Evolutionary conservation across 2,113 vertebrate species (phyloP).

Genomic region (Uria aalge): DNA sequence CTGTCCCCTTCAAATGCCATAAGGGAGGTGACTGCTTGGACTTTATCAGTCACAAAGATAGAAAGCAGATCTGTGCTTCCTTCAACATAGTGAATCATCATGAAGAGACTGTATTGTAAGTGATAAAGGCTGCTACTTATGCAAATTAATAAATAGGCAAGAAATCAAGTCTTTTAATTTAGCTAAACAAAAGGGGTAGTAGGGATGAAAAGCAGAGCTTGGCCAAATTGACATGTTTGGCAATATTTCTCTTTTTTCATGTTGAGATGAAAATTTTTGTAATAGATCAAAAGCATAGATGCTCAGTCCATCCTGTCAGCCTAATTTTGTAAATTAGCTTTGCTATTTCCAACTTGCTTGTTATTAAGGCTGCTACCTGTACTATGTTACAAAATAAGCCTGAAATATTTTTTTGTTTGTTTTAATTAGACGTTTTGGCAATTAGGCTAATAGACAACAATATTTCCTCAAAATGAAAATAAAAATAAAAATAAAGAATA

Average conservation of each 20-base stretch:
- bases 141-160: conserved; percentile 23
- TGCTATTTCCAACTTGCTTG: neutral
- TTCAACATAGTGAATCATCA: neutral
- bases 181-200: neutral
- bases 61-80: neutral
- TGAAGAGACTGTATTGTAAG: neutral
- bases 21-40: neutral
- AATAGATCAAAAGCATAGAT: neutral
- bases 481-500: neutral
- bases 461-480: neutral
- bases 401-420: neutral
- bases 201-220: neutral
- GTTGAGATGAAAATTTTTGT: neutral
- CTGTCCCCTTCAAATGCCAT: neutral
- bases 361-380: neutral
- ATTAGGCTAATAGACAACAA: neutral
- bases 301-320: neutral
- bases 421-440: neutral
- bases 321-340: neutral
- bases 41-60: neutral
- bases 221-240: neutral
- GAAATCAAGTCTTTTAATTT: neutral
- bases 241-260: neutral
- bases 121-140: neutral
- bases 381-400: neutral